phyloP scores from a whole-genome alignment of 2,888 invertebrate species.

The Apotomis betuletana region DNA sequence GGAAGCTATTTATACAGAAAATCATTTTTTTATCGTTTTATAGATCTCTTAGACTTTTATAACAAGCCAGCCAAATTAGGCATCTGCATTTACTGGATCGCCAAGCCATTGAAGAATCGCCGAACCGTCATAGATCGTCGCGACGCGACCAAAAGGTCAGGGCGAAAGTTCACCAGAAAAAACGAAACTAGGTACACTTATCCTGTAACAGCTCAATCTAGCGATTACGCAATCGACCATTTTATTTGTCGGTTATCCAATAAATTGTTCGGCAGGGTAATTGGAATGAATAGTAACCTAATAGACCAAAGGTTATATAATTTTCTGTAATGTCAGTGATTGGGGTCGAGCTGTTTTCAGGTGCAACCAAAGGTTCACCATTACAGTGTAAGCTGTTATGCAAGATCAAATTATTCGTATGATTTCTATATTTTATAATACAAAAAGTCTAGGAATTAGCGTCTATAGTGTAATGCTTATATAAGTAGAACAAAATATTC shows the following conservation, averaged over 20 bases:
- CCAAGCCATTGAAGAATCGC: conserved; percentile 1
- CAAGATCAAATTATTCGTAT: conserved; percentile 2
- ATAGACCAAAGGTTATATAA: conserved; percentile 35
- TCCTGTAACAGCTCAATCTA: conserved; percentile 38
- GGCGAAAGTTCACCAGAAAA: conserved; percentile 72
- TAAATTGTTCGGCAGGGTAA: conserved; percentile 38
- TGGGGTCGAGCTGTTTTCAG: conserved; percentile 32
- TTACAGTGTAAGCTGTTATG: conserved; percentile 10
- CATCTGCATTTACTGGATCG: background rate
- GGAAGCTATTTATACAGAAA: too few species aligned
- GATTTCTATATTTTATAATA: background rate
- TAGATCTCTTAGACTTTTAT: background rate
- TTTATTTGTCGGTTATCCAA: conserved; percentile 42
- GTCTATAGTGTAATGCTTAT: too few species aligned
- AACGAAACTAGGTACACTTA: conserved; percentile 55
- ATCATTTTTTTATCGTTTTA: too few species aligned
- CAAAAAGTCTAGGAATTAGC: conserved; percentile 2
- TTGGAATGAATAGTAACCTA: conserved; percentile 39
- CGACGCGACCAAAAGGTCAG: conserved; percentile 54
- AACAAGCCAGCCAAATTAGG: background rate
- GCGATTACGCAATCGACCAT: conserved; percentile 31
- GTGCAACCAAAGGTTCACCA: conserved; percentile 12
- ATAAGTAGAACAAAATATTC: too few species aligned
- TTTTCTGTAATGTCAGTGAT: conserved; percentile 22
- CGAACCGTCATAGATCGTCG: conserved; percentile 24